phyloP scores from a whole-genome alignment of 2,888 invertebrate species.

The Melanostoma mellinum region DNA sequence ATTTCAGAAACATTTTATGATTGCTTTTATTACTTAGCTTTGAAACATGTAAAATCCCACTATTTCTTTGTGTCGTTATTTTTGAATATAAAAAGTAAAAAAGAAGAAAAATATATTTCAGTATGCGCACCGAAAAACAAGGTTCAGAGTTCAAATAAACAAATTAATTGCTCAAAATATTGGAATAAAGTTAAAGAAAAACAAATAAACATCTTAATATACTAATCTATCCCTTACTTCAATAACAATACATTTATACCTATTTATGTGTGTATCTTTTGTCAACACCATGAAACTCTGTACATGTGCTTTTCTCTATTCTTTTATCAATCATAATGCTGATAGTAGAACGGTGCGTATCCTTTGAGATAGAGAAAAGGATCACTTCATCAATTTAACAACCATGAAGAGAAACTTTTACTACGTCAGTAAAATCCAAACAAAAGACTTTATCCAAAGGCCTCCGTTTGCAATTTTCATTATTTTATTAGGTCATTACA shows the following conservation, averaged over 20 bases:
- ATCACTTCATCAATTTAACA: slow-evolving; percentile 65
- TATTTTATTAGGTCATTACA: slow-evolving; percentile 80
- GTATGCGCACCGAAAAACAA: slow-evolving; percentile 3
- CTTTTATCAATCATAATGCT: slow-evolving; percentile 48
- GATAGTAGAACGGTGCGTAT: slow-evolving; percentile 43
- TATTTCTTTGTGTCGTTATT: neutral
- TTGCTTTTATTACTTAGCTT: too few species aligned
- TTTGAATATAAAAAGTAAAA: neutral
- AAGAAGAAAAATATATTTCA: slow-evolving; percentile 13
- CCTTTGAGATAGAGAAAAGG: slow-evolving; percentile 39
- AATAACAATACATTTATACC: slow-evolving; percentile 1
- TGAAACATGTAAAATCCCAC: too few species aligned
- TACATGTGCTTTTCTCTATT: slow-evolving; percentile 28
- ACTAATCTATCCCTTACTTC: slow-evolving; percentile 26
- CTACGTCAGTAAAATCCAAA: slow-evolving; percentile 80
- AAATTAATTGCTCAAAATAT: slow-evolving; percentile 31
- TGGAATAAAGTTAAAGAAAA: slow-evolving; percentile 30
- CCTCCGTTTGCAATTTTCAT: slow-evolving; percentile 80
- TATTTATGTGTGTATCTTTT: slow-evolving; percentile 14
- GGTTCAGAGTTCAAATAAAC: slow-evolving; percentile 33
- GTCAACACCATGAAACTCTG: slow-evolving; percentile 15
- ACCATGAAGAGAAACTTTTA: slow-evolving; percentile 76
- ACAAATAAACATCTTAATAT: slow-evolving; percentile 28
- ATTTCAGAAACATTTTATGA: too few species aligned
- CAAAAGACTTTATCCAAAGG: slow-evolving; percentile 76